Base-by-base conservation (phyloP, 1,140 invertebrate genomes). In the Sinonovacula constricta region DNA sequence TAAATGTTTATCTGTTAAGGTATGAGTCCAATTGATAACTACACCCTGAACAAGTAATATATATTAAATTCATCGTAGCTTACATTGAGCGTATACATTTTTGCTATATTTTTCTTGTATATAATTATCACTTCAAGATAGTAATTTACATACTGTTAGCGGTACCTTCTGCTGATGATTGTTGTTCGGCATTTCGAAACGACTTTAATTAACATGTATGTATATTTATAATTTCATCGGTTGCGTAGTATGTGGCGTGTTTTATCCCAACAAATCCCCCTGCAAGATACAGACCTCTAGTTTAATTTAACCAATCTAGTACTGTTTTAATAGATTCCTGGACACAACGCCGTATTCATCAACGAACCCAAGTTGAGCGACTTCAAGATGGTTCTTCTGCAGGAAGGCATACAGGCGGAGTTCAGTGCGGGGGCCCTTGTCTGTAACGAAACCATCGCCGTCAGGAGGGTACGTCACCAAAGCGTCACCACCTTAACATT, bases 331-430 rank as follows among this genome's bases (percentile, higher is more conserved):
- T 72, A 86, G 82, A 70, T 86, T 15, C 92, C 93, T 4, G 93
- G 94, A 7, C 98, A 99, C 92, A 93, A 95, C 80, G 95, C 97
- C 0, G 94, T 97, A 1, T 98, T 99, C 89, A 94, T 99, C 33
- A 99, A 99, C 91, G 96, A 98, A 89, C 92, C 99, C 28, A 98
- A 98, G 89, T 91, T 99, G 36, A 98, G 97, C 0, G 98, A 99
- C 89, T 97, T 99, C 85, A 98, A 99, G 88, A 95, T 98, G 91
- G 93, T 98, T n/a, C 92, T 99, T n/a, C 94, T 95, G 34, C 94
- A 94, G 83, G 93, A 94, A 86, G 97, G 97, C 59, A 96, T 99
- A 80, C 92, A 92, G 74, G 97, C 97, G 0, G 98, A 99, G 92
- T 98, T 99, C 92, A 94, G 94, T 57, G 96, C 94, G 36, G 98